Evolutionary conservation across 2,113 vertebrate genomes (phyloP).

Genomic region (Pristiophorus japonicus): DNA sequence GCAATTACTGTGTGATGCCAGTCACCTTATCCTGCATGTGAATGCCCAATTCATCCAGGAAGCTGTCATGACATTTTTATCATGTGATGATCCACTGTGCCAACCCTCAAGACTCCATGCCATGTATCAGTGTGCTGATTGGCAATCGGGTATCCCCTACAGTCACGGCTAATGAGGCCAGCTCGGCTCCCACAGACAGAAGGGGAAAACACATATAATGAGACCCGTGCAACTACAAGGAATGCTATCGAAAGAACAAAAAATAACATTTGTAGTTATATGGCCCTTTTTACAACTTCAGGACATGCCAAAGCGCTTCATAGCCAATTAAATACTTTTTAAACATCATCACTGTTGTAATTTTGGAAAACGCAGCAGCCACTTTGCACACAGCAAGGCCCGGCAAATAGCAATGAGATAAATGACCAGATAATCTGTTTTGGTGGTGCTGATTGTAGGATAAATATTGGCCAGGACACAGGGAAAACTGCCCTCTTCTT

Average conservation of each 20-base stretch:
- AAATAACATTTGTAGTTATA: not conserved
- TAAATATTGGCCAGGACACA: not conserved
- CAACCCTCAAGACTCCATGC: not conserved
- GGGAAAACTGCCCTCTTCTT: not conserved
- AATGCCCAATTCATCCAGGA: not conserved
- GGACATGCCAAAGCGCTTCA: not conserved
- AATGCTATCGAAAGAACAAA: not conserved
- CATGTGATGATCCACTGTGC: not conserved
- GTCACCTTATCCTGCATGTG: not conserved
- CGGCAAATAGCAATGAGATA: not conserved
- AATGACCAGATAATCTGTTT: not conserved
- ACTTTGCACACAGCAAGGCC: not conserved
- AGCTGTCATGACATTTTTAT: not conserved
- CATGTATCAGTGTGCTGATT: not conserved
- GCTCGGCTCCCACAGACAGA: not conserved
- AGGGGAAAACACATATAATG: not conserved
- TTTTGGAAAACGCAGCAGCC: not conserved
- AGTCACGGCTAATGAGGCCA: not conserved
- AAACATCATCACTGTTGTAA: not conserved
- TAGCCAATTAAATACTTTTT: not conserved
- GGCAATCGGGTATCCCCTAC: not conserved
- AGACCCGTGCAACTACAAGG: not conserved
- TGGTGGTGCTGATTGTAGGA: not conserved
- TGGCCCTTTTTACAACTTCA: not conserved
- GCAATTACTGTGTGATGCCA: not conserved